phyloP scores from a whole-genome alignment of 2,888 invertebrate species.

The Eupeodes latifasciatus region DNA sequence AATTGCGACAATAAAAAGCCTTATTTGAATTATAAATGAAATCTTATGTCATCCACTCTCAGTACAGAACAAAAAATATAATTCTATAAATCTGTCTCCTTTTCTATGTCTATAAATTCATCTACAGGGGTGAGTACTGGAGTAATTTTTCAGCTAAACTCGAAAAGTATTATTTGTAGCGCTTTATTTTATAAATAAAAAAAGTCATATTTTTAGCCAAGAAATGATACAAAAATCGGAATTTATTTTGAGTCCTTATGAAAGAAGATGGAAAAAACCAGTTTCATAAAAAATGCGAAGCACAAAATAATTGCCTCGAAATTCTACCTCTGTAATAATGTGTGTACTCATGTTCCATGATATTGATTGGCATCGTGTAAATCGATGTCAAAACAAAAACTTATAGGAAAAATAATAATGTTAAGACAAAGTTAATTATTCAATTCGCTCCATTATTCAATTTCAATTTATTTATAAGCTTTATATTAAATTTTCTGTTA shows the following conservation, averaged over 20 bases:
- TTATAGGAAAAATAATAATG: not conserved
- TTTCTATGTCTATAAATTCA: too few species aligned
- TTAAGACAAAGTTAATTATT: conserved; percentile 1
- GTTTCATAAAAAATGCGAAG: not conserved
- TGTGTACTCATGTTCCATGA: not conserved
- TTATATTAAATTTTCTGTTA: not conserved
- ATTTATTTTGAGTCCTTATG: not conserved
- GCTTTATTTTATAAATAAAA: not conserved
- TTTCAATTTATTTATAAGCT: not conserved
- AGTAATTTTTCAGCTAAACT: not conserved
- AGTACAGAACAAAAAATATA: too few species aligned
- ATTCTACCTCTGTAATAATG: not conserved
- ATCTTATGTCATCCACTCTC: too few species aligned
- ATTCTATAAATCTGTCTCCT: too few species aligned
- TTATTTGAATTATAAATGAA: too few species aligned
- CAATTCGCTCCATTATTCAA: too few species aligned
- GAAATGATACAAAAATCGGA: not conserved
- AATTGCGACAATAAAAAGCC: too few species aligned
- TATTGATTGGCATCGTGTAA: not conserved
- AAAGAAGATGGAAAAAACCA: not conserved
- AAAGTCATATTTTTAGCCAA: not conserved
- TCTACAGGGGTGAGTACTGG: too few species aligned
- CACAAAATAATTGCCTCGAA: not conserved
- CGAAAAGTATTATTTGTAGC: not conserved
- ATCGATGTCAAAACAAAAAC: not conserved